A percentile compares a stretch with the other conserved stretches of the same genome.
Conservation (phyloP, 1,140 invertebrate genomes). For the Eupeodes corollae region DNA sequence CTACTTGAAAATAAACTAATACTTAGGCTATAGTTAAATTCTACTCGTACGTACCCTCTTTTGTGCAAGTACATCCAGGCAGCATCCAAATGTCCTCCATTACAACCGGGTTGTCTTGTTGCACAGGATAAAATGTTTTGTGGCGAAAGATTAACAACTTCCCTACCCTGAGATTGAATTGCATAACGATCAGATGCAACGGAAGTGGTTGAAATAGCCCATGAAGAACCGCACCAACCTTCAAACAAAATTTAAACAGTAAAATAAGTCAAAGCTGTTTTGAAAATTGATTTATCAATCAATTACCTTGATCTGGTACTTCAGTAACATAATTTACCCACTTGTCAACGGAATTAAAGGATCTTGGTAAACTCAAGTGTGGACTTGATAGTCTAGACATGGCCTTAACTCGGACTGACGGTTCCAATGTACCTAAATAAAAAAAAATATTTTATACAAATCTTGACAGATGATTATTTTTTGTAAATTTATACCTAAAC, state of each 20-base stretch:
- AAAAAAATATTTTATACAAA: not conserved
- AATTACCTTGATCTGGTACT: constrained; percentile 62
- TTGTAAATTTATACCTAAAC: constrained; percentile 49
- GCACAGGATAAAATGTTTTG: constrained; percentile 83
- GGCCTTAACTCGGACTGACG: constrained; percentile 46
- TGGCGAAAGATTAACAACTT: constrained; percentile 58
- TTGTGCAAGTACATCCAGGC: constrained; percentile 81
- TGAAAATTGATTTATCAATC: not conserved
- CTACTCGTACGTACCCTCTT: constrained; percentile 59
- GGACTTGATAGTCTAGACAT: constrained; percentile 57
- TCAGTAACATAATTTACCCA: constrained; percentile 64
- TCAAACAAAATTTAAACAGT: constrained; percentile 25
- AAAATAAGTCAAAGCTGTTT: not conserved
- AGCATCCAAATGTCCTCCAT: constrained; percentile 76
- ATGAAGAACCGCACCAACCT: constrained; percentile 80
- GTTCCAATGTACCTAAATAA: constrained; percentile 42
- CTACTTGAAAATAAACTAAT: no score
- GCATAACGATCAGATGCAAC: constrained; percentile 69
- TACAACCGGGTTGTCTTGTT: constrained; percentile 63
- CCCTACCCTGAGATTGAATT: constrained; percentile 68
- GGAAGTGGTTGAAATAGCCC: constrained; percentile 77
- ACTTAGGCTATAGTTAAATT: no score
- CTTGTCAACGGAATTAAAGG: constrained; percentile 59
- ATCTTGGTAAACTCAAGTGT: constrained; percentile 47
- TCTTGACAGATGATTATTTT: not conserved